Percentiles rank a stretch among this genome's conserved stretches.
phyloP scores from a whole-genome alignment of 2,888 invertebrate species.

The Spisula subtruncata region DNA sequence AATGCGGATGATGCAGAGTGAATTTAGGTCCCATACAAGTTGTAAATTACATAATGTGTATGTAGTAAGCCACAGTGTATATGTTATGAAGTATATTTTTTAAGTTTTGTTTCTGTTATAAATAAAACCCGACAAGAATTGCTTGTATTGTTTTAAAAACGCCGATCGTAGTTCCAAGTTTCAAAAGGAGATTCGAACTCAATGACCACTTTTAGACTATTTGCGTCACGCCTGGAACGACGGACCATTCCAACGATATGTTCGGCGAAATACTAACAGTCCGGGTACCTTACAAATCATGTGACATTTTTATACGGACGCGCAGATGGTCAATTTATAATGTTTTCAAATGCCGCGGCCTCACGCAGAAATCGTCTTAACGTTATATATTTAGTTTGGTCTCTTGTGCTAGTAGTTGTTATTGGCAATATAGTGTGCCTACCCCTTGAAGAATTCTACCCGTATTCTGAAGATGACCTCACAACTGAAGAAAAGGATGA shows the following conservation, averaged over 20 bases:
- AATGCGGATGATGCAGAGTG: slow-evolving; percentile 3
- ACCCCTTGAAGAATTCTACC: slow-evolving; percentile 59
- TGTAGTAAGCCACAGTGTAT: no score
- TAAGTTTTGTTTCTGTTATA: no score
- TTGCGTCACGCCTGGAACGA: slow-evolving; percentile 25
- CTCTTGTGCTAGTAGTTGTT: slow-evolving; percentile 8
- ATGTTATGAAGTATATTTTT: no score
- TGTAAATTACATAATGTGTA: no score
- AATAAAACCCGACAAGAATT: background rate
- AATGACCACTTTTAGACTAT: slow-evolving; percentile 28
- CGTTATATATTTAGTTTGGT: slow-evolving; percentile 33
- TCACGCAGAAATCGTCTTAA: slow-evolving; percentile 44
- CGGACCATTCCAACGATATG: slow-evolving; percentile 58
- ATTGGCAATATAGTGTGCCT: slow-evolving; percentile 30
- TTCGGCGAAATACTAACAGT: slow-evolving; percentile 34
- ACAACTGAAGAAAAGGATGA: slow-evolving; percentile 58
- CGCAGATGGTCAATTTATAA: slow-evolving; percentile 67
- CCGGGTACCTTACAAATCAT: slow-evolving; percentile 41
- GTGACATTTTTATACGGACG: slow-evolving; percentile 57
- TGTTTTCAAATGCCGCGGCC: slow-evolving; percentile 66
- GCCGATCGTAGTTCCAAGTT: background rate
- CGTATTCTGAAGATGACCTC: slow-evolving; percentile 43
- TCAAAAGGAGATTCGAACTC: background rate
- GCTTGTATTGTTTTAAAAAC: background rate
- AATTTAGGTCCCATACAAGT: no score